phyloP scores from a whole-genome alignment of 2,113 vertebrate genomes.

The Chloroceryle aenea region DNA sequence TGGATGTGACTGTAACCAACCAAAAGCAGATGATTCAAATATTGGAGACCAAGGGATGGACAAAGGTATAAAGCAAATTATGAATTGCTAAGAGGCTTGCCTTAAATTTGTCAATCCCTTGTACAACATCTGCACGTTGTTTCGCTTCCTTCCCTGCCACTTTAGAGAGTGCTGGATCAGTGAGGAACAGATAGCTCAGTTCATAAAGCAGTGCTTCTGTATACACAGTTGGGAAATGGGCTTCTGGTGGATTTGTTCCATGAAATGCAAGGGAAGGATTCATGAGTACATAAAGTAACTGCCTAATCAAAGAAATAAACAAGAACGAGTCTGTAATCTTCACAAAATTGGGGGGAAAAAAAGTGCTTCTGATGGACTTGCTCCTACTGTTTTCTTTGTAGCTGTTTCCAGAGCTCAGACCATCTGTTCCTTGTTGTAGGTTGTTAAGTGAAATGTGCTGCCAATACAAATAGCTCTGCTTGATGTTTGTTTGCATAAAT shows the following conservation, averaged over 20 bases:
- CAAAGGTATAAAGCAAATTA: background rate
- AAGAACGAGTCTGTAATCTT: constrained; percentile 76
- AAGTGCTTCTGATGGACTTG: constrained; percentile 64
- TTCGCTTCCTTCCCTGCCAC: constrained; percentile 12
- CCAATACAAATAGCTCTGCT: constrained; percentile 95
- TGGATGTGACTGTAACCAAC: background rate
- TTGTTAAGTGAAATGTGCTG: constrained; percentile 90
- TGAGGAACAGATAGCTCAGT: constrained; percentile 44
- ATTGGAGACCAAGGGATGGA: background rate
- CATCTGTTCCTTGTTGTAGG: constrained; percentile 94
- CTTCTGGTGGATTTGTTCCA: constrained; percentile 71
- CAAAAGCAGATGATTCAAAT: background rate
- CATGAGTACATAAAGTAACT: constrained; percentile 78
- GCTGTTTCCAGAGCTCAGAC: constrained; percentile 74
- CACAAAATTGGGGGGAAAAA: constrained; percentile 43
- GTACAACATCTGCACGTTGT: constrained; percentile 45
- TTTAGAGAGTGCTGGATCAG: constrained; percentile 12
- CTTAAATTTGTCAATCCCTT: constrained; percentile 43
- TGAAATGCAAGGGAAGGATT: constrained; percentile 66
- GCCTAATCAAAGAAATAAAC: constrained; percentile 79
- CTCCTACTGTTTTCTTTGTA: constrained; percentile 79
- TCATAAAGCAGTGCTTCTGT: constrained; percentile 52
- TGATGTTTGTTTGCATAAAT: constrained; percentile 98
- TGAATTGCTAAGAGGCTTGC: background rate
- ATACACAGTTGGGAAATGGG: constrained; percentile 50